phyloP scores from a whole-genome alignment of 2,113 vertebrate genomes.

The Petrocephalus zakoni region DNA sequence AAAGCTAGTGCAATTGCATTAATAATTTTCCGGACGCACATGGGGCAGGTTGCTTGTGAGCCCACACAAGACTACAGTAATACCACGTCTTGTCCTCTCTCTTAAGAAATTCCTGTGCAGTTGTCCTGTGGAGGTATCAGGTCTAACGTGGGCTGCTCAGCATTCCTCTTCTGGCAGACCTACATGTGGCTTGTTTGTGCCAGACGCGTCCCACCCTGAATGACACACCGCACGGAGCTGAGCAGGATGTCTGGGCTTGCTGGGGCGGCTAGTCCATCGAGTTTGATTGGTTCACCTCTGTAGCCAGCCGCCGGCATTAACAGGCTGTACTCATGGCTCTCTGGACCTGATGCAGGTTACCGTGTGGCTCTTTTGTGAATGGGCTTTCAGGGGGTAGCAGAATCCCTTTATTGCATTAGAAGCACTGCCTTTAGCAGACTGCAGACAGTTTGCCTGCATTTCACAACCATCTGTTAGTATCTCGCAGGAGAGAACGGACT shows the following conservation, averaged over 20 bases:
- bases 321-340: neutral
- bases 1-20: neutral
- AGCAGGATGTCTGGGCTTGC: neutral
- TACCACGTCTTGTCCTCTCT: neutral
- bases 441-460: neutral
- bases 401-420: neutral
- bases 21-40: neutral
- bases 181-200: neutral
- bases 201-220: neutral
- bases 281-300: neutral
- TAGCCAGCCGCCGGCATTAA: neutral
- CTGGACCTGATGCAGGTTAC: neutral
- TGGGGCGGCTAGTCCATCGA: neutral
- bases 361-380: neutral
- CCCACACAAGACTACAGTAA: neutral
- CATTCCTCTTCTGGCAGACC: neutral
- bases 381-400: neutral
- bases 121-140: neutral
- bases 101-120: neutral
- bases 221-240: neutral
- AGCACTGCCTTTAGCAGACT: neutral
- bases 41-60: neutral
- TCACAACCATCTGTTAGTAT: neutral
- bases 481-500: neutral
- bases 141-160: neutral